phyloP scores from a whole-genome alignment of 92 coral and sea anemone species.

The Phenganax subtilis region DNA sequence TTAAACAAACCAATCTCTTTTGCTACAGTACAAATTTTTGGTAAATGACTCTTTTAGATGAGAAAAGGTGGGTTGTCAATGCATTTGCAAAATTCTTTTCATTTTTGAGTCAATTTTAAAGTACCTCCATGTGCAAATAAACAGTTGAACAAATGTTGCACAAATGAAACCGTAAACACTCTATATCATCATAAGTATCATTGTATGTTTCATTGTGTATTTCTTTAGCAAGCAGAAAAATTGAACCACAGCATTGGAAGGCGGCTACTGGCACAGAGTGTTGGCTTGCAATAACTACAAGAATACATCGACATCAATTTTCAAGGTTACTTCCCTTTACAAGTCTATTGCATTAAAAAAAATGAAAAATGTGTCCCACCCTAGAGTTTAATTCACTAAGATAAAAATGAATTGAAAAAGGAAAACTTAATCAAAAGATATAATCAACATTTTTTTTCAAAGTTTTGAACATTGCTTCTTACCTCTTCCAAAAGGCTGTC shows the following conservation, averaged over 20 bases:
- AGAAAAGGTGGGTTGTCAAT: too few relatives aligned
- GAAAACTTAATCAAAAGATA: too few relatives aligned
- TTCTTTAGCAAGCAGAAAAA: slow-evolving; percentile 86
- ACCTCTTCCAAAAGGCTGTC: slow-evolving; percentile 45
- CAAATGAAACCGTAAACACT: not conserved
- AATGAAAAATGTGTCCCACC: too few relatives aligned
- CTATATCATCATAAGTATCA: not conserved
- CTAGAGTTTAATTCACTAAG: too few relatives aligned
- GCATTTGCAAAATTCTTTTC: too few relatives aligned
- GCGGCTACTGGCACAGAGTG: slow-evolving; percentile 91
- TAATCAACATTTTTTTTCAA: too few relatives aligned
- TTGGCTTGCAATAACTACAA: slow-evolving; percentile 56
- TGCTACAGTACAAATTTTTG: not conserved
- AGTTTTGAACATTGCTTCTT: not conserved
- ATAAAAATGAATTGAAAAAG: too few relatives aligned
- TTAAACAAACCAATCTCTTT: not conserved
- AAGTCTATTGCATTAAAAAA: too few relatives aligned
- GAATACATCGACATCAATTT: not conserved
- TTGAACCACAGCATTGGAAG: slow-evolving; percentile 80
- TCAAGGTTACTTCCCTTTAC: not conserved
- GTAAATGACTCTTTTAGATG: too few relatives aligned
- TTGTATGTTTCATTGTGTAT: slow-evolving; percentile 47
- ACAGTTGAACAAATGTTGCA: not conserved
- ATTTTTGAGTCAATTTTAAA: too few relatives aligned
- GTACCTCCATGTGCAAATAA: too few relatives aligned